These are phyloP conservation scores for Spatula clypeata DNA, from an alignment of 2,797 vertebrate species.

Conservation along the genomic window DNA sequence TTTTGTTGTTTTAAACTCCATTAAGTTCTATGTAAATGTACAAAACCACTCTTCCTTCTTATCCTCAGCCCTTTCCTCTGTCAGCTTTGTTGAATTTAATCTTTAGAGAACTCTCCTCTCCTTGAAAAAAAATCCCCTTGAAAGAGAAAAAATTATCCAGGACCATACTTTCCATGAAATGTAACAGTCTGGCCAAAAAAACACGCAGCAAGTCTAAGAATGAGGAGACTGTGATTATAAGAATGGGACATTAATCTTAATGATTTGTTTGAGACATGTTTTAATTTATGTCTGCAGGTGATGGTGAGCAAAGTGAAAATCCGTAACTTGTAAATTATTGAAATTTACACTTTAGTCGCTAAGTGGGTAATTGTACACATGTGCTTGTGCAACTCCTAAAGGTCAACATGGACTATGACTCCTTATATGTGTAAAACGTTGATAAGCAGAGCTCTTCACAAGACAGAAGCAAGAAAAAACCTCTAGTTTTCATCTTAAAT, in stretches of 20 bases:
- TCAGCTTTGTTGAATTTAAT: conserved; percentile 28
- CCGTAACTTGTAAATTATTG: conserved; percentile 23
- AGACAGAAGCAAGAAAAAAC: background rate
- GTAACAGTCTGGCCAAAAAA: background rate
- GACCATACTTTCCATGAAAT: background rate
- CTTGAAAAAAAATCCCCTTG: background rate
- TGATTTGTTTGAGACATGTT: background rate
- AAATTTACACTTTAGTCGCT: background rate
- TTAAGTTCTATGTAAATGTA: conserved; percentile 20
- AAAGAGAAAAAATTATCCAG: background rate
- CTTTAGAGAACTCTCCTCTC: background rate
- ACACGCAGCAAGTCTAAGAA: background rate
- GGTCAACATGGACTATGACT: background rate
- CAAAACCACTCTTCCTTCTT: background rate
- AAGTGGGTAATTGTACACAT: background rate
- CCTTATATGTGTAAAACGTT: background rate
- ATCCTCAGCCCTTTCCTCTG: background rate
- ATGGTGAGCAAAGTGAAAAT: background rate
- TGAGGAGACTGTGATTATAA: background rate
- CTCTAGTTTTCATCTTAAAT: background rate
- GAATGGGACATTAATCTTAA: background rate
- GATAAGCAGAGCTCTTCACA: background rate
- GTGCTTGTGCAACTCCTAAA: background rate
- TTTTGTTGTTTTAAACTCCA: conserved; percentile 34
- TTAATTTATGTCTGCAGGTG: background rate